phyloP scores from a whole-genome alignment of 2,888 invertebrate genomes.

The Actias luna region DNA sequence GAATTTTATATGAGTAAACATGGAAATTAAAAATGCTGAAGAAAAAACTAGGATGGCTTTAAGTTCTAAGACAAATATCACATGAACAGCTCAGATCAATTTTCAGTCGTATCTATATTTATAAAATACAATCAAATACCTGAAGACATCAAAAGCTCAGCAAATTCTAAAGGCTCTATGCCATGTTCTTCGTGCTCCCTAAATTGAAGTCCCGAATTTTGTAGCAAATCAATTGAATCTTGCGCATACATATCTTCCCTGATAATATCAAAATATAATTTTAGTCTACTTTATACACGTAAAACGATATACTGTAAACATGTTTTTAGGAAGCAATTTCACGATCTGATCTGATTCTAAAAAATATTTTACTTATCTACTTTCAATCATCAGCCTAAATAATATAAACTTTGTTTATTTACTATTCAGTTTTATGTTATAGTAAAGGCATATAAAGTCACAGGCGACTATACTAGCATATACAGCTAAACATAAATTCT shows the following conservation, averaged over 20 bases:
- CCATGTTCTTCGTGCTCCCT: constrained; percentile 99
- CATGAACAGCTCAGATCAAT: not conserved
- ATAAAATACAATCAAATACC: constrained; percentile 64
- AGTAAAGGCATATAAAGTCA: not conserved
- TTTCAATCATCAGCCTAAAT: no score
- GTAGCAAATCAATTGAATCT: constrained; percentile 98
- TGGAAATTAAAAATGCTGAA: no score
- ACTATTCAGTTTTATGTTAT: not conserved
- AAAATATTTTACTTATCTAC: no score
- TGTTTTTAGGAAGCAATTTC: no score
- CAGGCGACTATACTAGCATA: not conserved
- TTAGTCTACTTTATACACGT: no score
- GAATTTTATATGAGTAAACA: no score
- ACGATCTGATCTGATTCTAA: no score
- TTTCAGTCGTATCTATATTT: not conserved
- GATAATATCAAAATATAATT: constrained; percentile 28
- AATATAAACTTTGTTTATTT: not conserved
- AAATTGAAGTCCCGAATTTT: constrained; percentile 98
- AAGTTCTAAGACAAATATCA: no score
- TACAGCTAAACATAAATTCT: not conserved
- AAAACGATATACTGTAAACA: no score
- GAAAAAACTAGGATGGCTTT: no score
- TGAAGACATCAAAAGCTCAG: constrained; percentile 98
- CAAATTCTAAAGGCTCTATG: constrained; percentile 98
- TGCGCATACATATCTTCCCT: constrained; percentile 99